A percentile compares a stretch with the other conserved stretches of the same genome.
These are phyloP conservation scores for Acanthurus leucopareius DNA, from an alignment of 2,797 vertebrate genomes.

Conservation along the genomic window DNA sequence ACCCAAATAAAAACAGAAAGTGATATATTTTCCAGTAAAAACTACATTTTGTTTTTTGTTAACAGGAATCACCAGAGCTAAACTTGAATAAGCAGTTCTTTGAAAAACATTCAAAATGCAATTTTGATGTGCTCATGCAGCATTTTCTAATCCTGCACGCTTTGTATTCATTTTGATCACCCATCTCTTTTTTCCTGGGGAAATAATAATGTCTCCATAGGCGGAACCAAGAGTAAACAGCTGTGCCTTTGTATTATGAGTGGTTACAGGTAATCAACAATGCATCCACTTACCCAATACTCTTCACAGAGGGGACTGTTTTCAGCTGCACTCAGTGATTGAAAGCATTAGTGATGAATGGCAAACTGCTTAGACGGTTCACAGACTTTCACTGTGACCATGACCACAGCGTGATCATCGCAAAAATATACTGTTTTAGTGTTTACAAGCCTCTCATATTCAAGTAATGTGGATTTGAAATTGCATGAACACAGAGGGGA, in stretches of 20 bases:
- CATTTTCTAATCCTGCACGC: slow-evolving; percentile 42
- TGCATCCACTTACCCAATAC: slow-evolving; percentile 85
- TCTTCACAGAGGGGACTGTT: slow-evolving; percentile 83
- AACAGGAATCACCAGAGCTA: slow-evolving; percentile 33
- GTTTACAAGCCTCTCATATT: slow-evolving; percentile 46
- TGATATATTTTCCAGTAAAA: slow-evolving; percentile 18
- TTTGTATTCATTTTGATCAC: slow-evolving; percentile 65
- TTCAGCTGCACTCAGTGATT: slow-evolving; percentile 84
- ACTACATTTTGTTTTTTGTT: slow-evolving; percentile 3
- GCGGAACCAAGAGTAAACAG: slow-evolving; percentile 81
- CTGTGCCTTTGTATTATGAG: slow-evolving; percentile 84
- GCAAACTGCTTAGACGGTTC: slow-evolving; percentile 79
- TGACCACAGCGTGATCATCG: slow-evolving; percentile 26
- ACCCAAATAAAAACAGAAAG: slow-evolving; percentile 49
- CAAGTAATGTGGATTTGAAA: slow-evolving; percentile 48
- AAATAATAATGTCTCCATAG: slow-evolving; percentile 67
- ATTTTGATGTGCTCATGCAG: slow-evolving; percentile 39
- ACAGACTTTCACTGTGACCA: slow-evolving; percentile 73
- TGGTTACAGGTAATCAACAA: slow-evolving; percentile 87
- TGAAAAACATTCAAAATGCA: slow-evolving; percentile 39
- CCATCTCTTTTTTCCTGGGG: slow-evolving; percentile 63
- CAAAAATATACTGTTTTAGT: slow-evolving; percentile 29
- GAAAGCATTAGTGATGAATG: slow-evolving; percentile 86
- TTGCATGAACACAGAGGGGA: slow-evolving; percentile 30
- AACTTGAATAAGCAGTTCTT: slow-evolving; percentile 43